Evolutionary conservation across 1,140 invertebrate species (phyloP).

Genomic region (Plutomurus gul): DNA sequence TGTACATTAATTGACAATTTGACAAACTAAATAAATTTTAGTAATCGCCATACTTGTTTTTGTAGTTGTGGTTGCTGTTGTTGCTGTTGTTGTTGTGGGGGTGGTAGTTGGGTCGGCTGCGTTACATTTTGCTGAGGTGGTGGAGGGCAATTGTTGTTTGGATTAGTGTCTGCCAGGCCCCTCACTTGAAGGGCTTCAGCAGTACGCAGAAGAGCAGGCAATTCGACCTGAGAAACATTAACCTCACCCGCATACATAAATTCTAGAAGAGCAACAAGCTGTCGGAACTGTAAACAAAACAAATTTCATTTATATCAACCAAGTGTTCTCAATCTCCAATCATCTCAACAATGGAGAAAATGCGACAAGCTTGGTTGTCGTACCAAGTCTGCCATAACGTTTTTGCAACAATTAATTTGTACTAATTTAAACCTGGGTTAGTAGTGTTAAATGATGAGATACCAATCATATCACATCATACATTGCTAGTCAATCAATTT

Average conservation of each 20-base stretch:
- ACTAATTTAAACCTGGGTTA: too few relatives aligned
- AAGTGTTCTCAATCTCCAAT: too few relatives aligned
- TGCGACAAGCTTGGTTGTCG: too few relatives aligned
- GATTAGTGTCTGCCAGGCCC: conserved; percentile 71
- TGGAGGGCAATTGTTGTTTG: conserved; percentile 47
- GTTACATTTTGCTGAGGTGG: conserved; percentile 21
- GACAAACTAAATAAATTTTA: not conserved
- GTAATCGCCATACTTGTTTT: not conserved
- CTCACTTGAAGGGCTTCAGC: conserved; percentile 86
- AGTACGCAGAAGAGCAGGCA: conserved; percentile 82
- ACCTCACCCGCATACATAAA: conserved; percentile 91
- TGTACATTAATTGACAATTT: not conserved
- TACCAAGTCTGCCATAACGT: too few relatives aligned
- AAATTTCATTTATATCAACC: too few relatives aligned
- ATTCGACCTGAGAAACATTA: conserved; percentile 84
- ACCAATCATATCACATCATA: too few relatives aligned
- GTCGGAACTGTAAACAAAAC: too few relatives aligned
- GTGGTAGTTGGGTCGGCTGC: not conserved
- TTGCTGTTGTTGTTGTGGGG: not conserved
- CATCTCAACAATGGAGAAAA: too few relatives aligned
- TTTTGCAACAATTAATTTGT: too few relatives aligned
- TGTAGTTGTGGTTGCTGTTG: not conserved
- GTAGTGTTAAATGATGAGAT: too few relatives aligned
- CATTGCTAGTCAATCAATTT: too few relatives aligned
- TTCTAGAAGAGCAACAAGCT: conserved; percentile 77